These are phyloP conservation scores for Nomada goodeniana DNA, from an alignment of 2,888 invertebrate species.

Conservation along the genomic window DNA sequence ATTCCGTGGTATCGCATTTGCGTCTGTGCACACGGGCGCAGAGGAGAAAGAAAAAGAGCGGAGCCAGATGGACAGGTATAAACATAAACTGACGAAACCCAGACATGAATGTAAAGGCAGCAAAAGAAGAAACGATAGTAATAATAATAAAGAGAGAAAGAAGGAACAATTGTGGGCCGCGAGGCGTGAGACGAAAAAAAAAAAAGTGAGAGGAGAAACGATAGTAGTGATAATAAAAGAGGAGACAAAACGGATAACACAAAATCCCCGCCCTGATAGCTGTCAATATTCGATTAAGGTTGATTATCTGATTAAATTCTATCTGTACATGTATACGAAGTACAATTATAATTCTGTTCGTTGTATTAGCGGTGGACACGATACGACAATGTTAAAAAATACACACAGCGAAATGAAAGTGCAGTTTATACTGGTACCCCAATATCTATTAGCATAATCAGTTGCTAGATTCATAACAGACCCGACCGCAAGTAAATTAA, in stretches of 20 bases:
- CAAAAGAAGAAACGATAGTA: neutral
- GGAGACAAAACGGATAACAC: conserved; percentile 10
- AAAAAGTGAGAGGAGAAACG: no score
- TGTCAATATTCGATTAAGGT: conserved; percentile 54
- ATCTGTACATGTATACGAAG: conserved; percentile 28
- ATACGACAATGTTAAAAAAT: conserved; percentile 25
- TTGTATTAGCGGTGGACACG: conserved; percentile 22
- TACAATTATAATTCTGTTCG: conserved; percentile 42
- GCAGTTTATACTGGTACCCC: conserved; percentile 14
- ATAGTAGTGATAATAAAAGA: neutral
- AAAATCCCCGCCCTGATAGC: conserved; percentile 31
- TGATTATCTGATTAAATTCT: conserved; percentile 24
- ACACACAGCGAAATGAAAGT: conserved; percentile 36
- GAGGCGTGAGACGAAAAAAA: no score
- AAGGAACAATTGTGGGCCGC: no score
- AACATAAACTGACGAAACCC: conserved; percentile 2
- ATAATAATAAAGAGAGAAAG: neutral
- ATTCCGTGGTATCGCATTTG: conserved; percentile 22
- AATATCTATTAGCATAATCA: conserved; percentile 16
- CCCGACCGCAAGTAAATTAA: conserved; percentile 13
- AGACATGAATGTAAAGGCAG: neutral
- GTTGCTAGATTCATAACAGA: conserved; percentile 21
- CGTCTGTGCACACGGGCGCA: conserved; percentile 36
- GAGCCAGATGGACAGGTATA: conserved; percentile 4
- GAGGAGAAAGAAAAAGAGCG: conserved; percentile 1